These are phyloP conservation scores for Fragum sueziense DNA, from an alignment of 2,888 invertebrate genomes.

Conservation along the genomic window DNA sequence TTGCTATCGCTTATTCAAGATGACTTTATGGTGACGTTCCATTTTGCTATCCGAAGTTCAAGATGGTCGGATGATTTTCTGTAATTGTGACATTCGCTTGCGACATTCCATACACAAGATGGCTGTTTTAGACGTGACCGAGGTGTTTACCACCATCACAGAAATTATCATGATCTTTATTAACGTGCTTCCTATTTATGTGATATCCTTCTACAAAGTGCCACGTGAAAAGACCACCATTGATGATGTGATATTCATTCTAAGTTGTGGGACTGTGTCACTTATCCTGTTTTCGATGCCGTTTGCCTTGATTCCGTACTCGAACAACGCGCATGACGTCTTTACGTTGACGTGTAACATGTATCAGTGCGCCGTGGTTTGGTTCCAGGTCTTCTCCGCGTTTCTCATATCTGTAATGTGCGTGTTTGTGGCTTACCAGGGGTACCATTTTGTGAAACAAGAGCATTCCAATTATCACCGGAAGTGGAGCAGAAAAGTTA, in stretches of 20 bases:
- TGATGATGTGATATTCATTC: conserved; percentile 23
- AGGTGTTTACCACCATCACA: conserved; percentile 18
- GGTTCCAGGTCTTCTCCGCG: conserved; percentile 28
- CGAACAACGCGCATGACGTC: conserved; percentile 1
- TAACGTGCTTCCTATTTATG: conserved; percentile 20
- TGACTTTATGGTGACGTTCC: no score
- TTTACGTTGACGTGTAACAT: conserved; percentile 23
- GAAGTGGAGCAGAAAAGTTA: conserved; percentile 12
- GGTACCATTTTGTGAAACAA: not conserved
- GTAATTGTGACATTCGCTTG: no score
- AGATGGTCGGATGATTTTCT: no score
- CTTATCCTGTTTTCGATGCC: conserved; percentile 31
- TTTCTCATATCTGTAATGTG: conserved; percentile 19
- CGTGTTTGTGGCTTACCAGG: conserved; percentile 13
- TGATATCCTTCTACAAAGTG: conserved; percentile 14
- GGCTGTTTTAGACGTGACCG: conserved; percentile 14
- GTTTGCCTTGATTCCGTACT: conserved; percentile 29
- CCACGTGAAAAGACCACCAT: conserved; percentile 24
- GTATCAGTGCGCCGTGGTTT: conserved; percentile 23
- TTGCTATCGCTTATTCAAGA: no score
- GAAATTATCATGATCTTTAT: conserved; percentile 24
- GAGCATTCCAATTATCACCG: conserved; percentile 5
- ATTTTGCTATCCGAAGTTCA: no score
- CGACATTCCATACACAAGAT: not conserved
- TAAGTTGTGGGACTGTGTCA: conserved; percentile 22